phyloP scores from a whole-genome alignment of 1,140 invertebrate genomes.

The Bacillus rossius region DNA sequence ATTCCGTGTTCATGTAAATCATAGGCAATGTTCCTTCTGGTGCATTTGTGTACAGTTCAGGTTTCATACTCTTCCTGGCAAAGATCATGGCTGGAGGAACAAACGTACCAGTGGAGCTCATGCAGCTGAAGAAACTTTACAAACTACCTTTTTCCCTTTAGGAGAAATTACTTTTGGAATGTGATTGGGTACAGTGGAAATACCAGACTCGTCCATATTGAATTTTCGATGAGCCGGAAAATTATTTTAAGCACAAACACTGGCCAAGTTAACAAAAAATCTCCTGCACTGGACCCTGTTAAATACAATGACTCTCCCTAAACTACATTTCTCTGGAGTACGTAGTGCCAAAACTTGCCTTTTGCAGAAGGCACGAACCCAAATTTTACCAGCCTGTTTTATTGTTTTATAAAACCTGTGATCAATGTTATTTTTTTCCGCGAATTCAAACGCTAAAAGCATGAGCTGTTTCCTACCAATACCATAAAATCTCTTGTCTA shows the following conservation, averaged over 20 bases:
- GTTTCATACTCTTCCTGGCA: slow-evolving; percentile 22
- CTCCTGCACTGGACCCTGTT: too few relatives aligned
- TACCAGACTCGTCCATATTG: slow-evolving; percentile 42
- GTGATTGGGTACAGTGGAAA: slow-evolving; percentile 39
- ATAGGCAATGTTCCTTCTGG: slow-evolving; percentile 17
- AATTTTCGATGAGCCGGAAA: slow-evolving; percentile 34
- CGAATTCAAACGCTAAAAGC: too few relatives aligned
- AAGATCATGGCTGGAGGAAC: slow-evolving; percentile 31
- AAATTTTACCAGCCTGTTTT: slow-evolving; percentile 25
- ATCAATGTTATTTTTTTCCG: neutral
- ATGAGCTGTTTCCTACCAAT: too few relatives aligned
- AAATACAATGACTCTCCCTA: too few relatives aligned
- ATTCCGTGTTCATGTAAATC: slow-evolving; percentile 20
- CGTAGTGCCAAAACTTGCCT: slow-evolving; percentile 18
- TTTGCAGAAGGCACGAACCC: slow-evolving; percentile 24
- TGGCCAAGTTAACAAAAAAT: too few relatives aligned
- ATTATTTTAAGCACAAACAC: slow-evolving; percentile 18
- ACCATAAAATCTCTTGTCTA: too few relatives aligned
- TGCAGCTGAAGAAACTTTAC: slow-evolving; percentile 25
- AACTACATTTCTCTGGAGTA: too few relatives aligned
- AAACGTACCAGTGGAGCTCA: slow-evolving; percentile 25
- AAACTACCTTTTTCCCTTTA: slow-evolving; percentile 37
- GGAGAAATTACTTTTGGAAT: slow-evolving; percentile 36
- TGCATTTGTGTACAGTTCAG: slow-evolving; percentile 19
- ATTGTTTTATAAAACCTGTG: slow-evolving; percentile 10